phyloP scores from a whole-genome alignment of 2,888 invertebrate species.

The Calephelis perditalis region DNA sequence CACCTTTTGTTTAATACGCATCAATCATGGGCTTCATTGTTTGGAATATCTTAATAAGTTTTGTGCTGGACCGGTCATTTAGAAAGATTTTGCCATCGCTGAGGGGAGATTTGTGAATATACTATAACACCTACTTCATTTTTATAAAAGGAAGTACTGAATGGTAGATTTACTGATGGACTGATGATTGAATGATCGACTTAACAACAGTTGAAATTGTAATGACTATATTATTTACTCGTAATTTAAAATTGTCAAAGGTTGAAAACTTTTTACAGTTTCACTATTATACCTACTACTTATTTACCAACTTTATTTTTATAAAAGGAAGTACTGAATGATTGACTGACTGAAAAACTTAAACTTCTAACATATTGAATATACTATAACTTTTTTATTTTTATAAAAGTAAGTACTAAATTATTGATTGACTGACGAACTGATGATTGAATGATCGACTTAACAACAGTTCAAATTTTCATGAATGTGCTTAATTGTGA shows the following conservation, averaged over 20 bases:
- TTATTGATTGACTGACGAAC: not conserved
- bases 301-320: not conserved
- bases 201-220: too few relatives aligned
- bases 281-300: too few relatives aligned
- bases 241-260: too few relatives aligned
- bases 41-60: constrained; percentile 74
- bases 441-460: constrained; percentile 4
- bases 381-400: not conserved
- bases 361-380: too few relatives aligned
- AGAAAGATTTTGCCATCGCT: constrained; percentile 63
- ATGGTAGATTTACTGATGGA: constrained; percentile 5
- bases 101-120: constrained; percentile 45
- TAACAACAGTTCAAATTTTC: too few relatives aligned
- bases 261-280: too few relatives aligned
- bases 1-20: constrained; percentile 65
- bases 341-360: not conserved
- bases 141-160: constrained; percentile 8
- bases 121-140: constrained; percentile 20
- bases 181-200: too few relatives aligned
- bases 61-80: constrained; percentile 70
- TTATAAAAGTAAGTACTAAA: constrained; percentile 8
- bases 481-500: too few relatives aligned
- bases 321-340: constrained; percentile 12
- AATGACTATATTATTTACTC: too few relatives aligned
- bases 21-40: constrained; percentile 68